These are phyloP conservation scores for Xylocopa sonorina DNA, from an alignment of 1,140 invertebrate species.

Conservation along the genomic window DNA sequence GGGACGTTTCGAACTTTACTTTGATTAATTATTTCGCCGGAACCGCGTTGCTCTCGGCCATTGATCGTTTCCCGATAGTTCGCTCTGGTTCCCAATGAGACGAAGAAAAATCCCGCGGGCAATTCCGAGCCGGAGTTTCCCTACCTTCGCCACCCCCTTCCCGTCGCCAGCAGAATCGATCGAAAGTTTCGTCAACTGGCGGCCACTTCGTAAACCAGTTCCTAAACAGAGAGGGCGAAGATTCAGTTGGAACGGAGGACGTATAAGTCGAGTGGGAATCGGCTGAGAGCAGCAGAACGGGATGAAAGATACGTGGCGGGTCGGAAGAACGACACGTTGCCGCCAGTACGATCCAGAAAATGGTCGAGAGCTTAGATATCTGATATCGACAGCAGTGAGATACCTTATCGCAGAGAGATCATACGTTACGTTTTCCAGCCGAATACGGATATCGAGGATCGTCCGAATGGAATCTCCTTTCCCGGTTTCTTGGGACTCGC, in stretches of 20 bases:
- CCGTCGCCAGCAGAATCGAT: conserved; percentile 14
- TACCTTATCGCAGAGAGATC: conserved; percentile 50
- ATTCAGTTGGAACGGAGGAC: background rate
- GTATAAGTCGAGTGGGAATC: background rate
- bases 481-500: background rate
- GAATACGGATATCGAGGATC: conserved; percentile 37
- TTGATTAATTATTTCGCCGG: background rate
- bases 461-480: conserved; percentile 47
- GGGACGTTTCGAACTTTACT: background rate
- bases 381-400: conserved; percentile 57
- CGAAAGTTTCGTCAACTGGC: conserved; percentile 32
- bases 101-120: background rate
- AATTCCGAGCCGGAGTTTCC: conserved; percentile 11
- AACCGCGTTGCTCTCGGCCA: too few relatives aligned
- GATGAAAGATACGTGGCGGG: background rate
- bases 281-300: background rate
- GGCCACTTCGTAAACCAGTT: conserved; percentile 11
- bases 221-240: conserved; percentile 5
- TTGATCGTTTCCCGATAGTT: background rate
- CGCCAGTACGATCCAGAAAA: conserved; percentile 18
- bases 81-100: background rate
- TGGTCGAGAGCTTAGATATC: conserved; percentile 46
- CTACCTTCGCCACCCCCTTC: background rate
- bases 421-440: conserved; percentile 38
- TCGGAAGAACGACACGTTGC: conserved; percentile 9